Conservation (phyloP, 2,888 invertebrate genomes). For the Bhutanitis thaidina region DNA sequence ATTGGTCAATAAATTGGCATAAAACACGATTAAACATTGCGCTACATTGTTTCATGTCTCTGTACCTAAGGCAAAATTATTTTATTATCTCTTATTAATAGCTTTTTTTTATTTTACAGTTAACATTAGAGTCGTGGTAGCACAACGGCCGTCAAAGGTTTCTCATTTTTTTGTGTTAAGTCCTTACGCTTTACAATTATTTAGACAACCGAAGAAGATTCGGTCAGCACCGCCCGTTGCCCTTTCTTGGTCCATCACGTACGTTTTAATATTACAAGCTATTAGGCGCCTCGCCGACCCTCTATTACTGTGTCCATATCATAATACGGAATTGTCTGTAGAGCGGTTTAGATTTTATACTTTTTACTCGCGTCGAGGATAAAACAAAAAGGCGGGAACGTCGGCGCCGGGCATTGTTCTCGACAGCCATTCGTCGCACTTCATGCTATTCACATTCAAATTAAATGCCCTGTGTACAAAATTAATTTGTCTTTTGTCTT, state of each 20-base stretch:
- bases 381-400: conserved; percentile 72
- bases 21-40: conserved; percentile 1
- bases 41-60: neutral
- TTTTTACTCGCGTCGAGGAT: conserved; percentile 68
- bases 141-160: too few relatives aligned
- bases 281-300: conserved; percentile 71
- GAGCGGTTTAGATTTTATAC: conserved; percentile 69
- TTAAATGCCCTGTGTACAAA: conserved; percentile 79
- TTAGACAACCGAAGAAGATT: conserved; percentile 32
- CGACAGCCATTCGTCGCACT: conserved; percentile 77
- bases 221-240: conserved; percentile 32
- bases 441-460: conserved; percentile 80
- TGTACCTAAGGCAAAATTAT: too few relatives aligned
- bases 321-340: conserved; percentile 77
- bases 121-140: too few relatives aligned
- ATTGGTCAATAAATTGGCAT: conserved; percentile 7
- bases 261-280: conserved; percentile 76
- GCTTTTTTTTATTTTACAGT: too few relatives aligned
- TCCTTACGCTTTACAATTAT: conserved; percentile 51
- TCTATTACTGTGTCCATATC: conserved; percentile 77
- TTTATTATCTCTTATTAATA: too few relatives aligned
- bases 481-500: conserved; percentile 81
- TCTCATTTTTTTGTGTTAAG: conserved; percentile 23
- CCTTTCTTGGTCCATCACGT: conserved; percentile 59
- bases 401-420: conserved; percentile 78